Percentiles rank a stretch among this genome's conserved stretches.
These are phyloP conservation scores for Anastrepha ludens DNA, from an alignment of 1,140 invertebrate species.

Conservation along the genomic window DNA sequence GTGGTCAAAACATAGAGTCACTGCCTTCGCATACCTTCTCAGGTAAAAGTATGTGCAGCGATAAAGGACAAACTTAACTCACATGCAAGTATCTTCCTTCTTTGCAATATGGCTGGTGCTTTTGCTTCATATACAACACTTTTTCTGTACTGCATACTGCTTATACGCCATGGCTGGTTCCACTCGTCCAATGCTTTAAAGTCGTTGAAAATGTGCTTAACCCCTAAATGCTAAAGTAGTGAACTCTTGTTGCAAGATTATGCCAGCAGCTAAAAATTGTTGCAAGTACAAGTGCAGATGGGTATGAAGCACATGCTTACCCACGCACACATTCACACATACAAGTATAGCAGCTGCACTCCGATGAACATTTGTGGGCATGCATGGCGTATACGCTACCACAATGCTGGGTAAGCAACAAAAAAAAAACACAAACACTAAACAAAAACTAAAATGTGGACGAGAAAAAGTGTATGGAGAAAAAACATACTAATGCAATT, in stretches of 20 bases:
- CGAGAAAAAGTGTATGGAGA: background rate
- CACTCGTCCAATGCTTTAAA: background rate
- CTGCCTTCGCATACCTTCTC: background rate
- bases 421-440: background rate
- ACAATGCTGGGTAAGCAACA: slow-evolving; percentile 9
- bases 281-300: background rate
- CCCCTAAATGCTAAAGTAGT: slow-evolving; percentile 2
- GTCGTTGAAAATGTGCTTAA: slow-evolving; percentile 38
- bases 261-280: slow-evolving; percentile 6
- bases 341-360: background rate
- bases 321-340: background rate
- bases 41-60: background rate
- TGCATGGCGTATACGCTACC: slow-evolving; percentile 34
- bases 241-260: slow-evolving; percentile 41
- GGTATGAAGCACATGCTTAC: background rate
- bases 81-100: background rate
- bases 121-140: background rate
- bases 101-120: background rate
- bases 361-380: background rate
- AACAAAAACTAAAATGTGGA: background rate
- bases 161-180: background rate
- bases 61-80: background rate
- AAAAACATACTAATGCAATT: slow-evolving; percentile 47
- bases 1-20: background rate
- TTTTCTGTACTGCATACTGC: too few relatives aligned